phyloP scores from a whole-genome alignment of 2,113 vertebrate genomes.

The Cephalopterus ornatus region DNA sequence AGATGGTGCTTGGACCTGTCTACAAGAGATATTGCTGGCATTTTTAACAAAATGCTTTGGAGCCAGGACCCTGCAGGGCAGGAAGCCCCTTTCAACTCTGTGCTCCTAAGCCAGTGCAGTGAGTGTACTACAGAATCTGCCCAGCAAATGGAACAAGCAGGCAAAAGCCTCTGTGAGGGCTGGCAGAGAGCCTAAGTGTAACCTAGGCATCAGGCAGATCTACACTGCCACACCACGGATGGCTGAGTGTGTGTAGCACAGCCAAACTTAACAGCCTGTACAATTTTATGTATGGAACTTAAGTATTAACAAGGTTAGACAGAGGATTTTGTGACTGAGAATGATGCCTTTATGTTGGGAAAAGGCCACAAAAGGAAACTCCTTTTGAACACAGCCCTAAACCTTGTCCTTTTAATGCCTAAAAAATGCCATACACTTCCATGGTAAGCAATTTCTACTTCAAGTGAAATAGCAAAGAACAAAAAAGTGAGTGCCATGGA shows the following conservation, averaged over 20 bases:
- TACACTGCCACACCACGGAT: accelerated
- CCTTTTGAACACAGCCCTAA: not conserved
- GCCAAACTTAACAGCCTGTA: not conserved
- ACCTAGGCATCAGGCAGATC: not conserved
- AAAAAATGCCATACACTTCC: not conserved
- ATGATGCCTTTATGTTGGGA: not conserved
- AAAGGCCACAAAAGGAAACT: not conserved
- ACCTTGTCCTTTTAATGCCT: not conserved
- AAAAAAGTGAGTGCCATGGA: not conserved
- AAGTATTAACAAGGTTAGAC: not conserved
- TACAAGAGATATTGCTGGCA: not conserved
- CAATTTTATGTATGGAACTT: accelerated
- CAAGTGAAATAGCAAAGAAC: not conserved
- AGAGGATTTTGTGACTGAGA: not conserved
- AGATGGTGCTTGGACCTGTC: not conserved
- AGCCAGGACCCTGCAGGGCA: accelerated
- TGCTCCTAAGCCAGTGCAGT: not conserved
- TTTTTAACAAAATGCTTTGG: not conserved
- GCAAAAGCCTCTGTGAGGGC: accelerated
- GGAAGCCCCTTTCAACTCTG: not conserved
- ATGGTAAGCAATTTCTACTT: not conserved
- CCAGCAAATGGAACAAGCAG: not conserved
- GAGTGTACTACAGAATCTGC: accelerated
- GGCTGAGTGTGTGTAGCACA: accelerated
- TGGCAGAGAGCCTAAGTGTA: not conserved